Percentiles rank a stretch among this genome's conserved stretches.
Evolutionary conservation across 1,140 invertebrate genomes (phyloP).

Genomic region (Tyrophagus putrescentiae): DNA sequence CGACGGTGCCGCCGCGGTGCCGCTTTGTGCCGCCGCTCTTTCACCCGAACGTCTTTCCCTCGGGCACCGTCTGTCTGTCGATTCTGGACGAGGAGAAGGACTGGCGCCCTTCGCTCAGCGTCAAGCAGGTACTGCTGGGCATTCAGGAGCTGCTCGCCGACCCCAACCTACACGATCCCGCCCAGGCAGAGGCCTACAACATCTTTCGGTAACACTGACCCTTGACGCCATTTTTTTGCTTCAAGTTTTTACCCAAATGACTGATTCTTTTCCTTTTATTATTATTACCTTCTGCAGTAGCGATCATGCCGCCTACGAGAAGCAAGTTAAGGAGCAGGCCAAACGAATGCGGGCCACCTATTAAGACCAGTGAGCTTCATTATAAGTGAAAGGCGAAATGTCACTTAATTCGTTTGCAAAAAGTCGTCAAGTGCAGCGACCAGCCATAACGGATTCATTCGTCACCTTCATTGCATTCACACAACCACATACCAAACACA

Average conservation of each 20-base stretch:
- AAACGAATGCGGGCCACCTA: slow-evolving; percentile 58
- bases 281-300: slow-evolving; percentile 55
- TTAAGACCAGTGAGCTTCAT: too few relatives aligned
- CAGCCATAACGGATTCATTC: too few relatives aligned
- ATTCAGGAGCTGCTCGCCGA: slow-evolving; percentile 97
- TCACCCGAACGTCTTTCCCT: slow-evolving; percentile 98
- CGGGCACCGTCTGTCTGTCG: slow-evolving; percentile 91
- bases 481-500: too few relatives aligned
- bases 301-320: slow-evolving; percentile 93
- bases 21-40: slow-evolving; percentile 99
- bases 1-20: slow-evolving; percentile 96
- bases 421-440: too few relatives aligned
- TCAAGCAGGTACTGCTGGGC: slow-evolving; percentile 95
- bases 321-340: slow-evolving; percentile 86
- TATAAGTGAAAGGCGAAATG: too few relatives aligned
- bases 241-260: slow-evolving; percentile 30
- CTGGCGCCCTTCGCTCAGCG: slow-evolving; percentile 97
- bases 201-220: slow-evolving; percentile 95
- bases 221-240: too few relatives aligned
- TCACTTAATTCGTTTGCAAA: too few relatives aligned
- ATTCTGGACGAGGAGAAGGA: slow-evolving; percentile 97
- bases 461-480: too few relatives aligned
- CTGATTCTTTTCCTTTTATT: slow-evolving; percentile 25
- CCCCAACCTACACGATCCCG: slow-evolving; percentile 98
- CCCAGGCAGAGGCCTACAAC: slow-evolving; percentile 98